Percentiles rank a stretch among this genome's conserved stretches.
Conservation (phyloP, 2,113 vertebrate species). For the Oryctolagus cuniculus region mOryCun1.1 NC_091450.1:6210501-6211000, state of each 20-base stretch:
- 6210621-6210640: no score
- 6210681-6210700: background rate
- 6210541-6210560: no score
- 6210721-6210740: slow-evolving; percentile 6
- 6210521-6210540: no score
- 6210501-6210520: background rate
- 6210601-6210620: no score
- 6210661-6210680: background rate
- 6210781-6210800: background rate
- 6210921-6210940: background rate
- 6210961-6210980: background rate
- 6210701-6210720: background rate
- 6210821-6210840: background rate
- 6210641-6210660: background rate
- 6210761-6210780: background rate
- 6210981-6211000: background rate
- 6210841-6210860: background rate
- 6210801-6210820: background rate
- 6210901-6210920: background rate
- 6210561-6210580: no score
- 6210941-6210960: background rate
- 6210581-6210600: no score
- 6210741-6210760: slow-evolving; percentile 16
- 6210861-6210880: background rate
- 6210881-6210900: background rate